Evolutionary conservation across 2,888 invertebrate species (phyloP), one percentile per base, ranked within the genome.

Genomic region (Meganola albula): DNA sequence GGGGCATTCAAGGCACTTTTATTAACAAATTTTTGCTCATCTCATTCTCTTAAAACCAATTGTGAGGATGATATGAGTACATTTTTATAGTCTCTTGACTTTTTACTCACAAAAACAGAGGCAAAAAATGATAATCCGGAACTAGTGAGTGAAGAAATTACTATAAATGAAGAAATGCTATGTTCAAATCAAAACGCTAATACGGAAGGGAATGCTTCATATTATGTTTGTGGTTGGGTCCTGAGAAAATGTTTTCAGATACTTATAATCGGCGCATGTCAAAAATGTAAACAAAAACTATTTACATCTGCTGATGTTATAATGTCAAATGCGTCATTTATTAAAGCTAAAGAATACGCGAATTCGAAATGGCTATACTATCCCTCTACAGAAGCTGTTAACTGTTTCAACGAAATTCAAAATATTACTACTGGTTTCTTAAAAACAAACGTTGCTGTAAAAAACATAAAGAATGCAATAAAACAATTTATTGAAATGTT

Each of bases 1-100:
- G 46, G 48, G 6, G 45, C 55, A 4, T 53, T 29, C 26, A 51
- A 56, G 37, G 5, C 53, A n/a, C 12, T 56, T 8, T 28, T 51
- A 8, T 11, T 54, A 22, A 53, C 48, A 38, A 52, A 57, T 42
- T 44, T 27, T 28, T 44, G 16, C 21, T 35, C 49, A 1, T 31
- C 39, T 5, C 32, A 37, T 23, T 37, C 26, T 14, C 7, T 23
- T 8, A 13, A 29, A 23, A 2, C 48, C 42, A 57, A 53, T 10
- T 54, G 54, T 13, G 51, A 54, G 23, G 31, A 37, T 4, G 49
- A 53, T 13, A 5, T 8, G 1, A 44, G 40, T 27, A 13, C 2
- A 4, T 32, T 22, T 7, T n/a, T 31, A 2, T 12, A 25, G 2
- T 14, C 13, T 6, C 7, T 29, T n/a, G 20, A 25, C 1, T 34